Conservation (phyloP, 1,140 invertebrate species). For the Rhizoglyphus robini region DNA sequence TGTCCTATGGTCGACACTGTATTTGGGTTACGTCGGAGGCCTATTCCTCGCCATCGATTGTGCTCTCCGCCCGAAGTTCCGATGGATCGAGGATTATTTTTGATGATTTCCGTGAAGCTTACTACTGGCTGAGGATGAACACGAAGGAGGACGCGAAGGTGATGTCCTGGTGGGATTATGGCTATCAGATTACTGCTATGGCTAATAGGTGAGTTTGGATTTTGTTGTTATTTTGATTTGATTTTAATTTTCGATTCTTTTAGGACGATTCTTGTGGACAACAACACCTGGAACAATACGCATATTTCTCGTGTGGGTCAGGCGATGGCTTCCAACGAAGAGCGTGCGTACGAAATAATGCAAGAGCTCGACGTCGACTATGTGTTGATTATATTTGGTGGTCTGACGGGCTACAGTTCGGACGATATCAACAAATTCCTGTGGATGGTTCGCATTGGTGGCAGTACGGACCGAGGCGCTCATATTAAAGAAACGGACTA, state of each 20-base stretch:
- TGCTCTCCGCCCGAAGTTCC: slow-evolving; percentile 80
- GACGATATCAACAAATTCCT: slow-evolving; percentile 98
- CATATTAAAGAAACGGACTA: slow-evolving; percentile 95
- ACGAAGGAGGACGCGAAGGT: slow-evolving; percentile 81
- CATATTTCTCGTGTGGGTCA: slow-evolving; percentile 93
- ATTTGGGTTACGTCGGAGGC: slow-evolving; percentile 99
- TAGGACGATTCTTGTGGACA: slow-evolving; percentile 80
- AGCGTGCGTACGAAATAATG: slow-evolving; percentile 95
- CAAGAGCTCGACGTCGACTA: slow-evolving; percentile 91
- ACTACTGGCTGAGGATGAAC: slow-evolving; percentile 95
- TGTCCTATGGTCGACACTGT: slow-evolving; percentile 88
- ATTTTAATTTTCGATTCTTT: too few relatives aligned
- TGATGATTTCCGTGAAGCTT: slow-evolving; percentile 89
- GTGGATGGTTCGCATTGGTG: slow-evolving; percentile 98
- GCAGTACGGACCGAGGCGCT: slow-evolving; percentile 78
- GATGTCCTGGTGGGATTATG: slow-evolving; percentile 99
- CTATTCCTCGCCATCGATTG: slow-evolving; percentile 93
- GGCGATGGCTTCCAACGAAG: slow-evolving; percentile 91
- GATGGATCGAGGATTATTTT: slow-evolving; percentile 91
- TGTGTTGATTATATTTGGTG: slow-evolving; percentile 94
- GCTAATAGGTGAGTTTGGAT: slow-evolving; percentile 92
- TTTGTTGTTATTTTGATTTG: too few relatives aligned
- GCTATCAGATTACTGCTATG: slow-evolving; percentile 98
- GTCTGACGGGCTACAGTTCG: slow-evolving; percentile 92
- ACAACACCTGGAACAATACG: slow-evolving; percentile 99